Conservation (phyloP, 2,888 invertebrate genomes). For the Apoda limacodes region DNA sequence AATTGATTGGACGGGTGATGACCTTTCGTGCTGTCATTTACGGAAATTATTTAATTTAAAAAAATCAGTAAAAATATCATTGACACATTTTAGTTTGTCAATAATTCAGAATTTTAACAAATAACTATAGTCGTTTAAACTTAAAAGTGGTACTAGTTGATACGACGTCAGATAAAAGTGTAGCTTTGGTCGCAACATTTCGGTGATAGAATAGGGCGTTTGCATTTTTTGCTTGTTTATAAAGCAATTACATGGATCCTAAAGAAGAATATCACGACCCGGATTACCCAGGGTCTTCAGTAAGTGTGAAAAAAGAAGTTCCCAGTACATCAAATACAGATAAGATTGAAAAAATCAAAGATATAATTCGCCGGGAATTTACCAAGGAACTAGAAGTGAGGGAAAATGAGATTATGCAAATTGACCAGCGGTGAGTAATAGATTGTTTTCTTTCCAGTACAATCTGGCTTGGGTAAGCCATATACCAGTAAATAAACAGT, state of each 20-base stretch:
- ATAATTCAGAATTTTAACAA: no score
- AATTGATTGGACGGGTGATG: no score
- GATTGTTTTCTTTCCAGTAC: no score
- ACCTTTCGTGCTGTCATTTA: no score
- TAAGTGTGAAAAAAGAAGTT: slow-evolving; percentile 32
- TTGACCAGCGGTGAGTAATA: slow-evolving; percentile 75
- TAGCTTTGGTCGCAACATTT: no score
- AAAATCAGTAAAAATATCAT: no score
- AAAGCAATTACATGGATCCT: slow-evolving; percentile 54
- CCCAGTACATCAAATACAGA: slow-evolving; percentile 39
- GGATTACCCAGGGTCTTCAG: slow-evolving; percentile 57
- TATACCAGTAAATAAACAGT: slow-evolving; percentile 4
- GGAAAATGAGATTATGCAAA: slow-evolving; percentile 77
- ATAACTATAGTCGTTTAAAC: no score
- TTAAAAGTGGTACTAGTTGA: no score
- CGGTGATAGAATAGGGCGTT: slow-evolving; percentile 32
- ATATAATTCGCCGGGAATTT: slow-evolving; percentile 79
- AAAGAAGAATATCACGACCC: slow-evolving; percentile 71
- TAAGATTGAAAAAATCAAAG: slow-evolving; percentile 61
- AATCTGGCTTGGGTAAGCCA: slow-evolving; percentile 17
- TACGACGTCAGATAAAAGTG: no score
- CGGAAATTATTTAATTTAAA: no score
- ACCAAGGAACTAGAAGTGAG: slow-evolving; percentile 75
- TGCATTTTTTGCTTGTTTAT: slow-evolving; percentile 29
- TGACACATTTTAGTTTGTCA: no score